Percentiles rank a stretch among this genome's conserved stretches.
These are phyloP conservation scores for Semnopithecus entellus DNA, from an alignment of 2,113 vertebrate species.

Conservation along the genomic window DNA sequence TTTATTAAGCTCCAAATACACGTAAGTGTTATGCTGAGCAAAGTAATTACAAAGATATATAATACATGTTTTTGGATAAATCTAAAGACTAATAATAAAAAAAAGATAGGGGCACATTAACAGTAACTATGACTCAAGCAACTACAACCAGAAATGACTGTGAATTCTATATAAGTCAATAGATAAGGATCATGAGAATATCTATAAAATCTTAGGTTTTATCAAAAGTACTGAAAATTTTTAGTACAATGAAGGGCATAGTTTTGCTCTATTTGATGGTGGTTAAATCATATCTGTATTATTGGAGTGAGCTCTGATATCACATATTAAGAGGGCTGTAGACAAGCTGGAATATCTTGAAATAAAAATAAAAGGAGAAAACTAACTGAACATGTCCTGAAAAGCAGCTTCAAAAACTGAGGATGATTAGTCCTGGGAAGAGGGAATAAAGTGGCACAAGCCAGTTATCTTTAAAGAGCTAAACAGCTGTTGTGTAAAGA, in stretches of 20 bases:
- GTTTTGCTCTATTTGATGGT: neutral
- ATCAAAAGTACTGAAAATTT: neutral
- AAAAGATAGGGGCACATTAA: neutral
- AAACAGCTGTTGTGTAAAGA: neutral
- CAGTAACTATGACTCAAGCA: neutral
- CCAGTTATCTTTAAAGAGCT: neutral
- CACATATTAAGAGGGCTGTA: neutral
- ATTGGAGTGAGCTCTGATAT: neutral
- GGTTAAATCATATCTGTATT: neutral
- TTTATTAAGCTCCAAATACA: neutral
- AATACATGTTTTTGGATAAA: neutral
- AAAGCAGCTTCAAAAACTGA: neutral
- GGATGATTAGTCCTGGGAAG: neutral
- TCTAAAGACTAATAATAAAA: neutral
- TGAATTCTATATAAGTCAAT: neutral
- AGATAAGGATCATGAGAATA: neutral
- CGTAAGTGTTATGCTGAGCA: neutral
- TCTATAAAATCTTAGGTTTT: neutral
- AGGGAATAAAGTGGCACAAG: neutral
- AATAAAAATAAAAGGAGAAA: neutral
- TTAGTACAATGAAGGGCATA: neutral
- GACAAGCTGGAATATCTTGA: neutral
- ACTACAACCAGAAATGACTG: neutral
- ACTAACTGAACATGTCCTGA: neutral
- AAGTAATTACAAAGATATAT: neutral